Percentiles rank a stretch among this genome's conserved stretches.
phyloP scores from a whole-genome alignment of 2,113 vertebrate genomes.

The Antennarius striatus region DNA sequence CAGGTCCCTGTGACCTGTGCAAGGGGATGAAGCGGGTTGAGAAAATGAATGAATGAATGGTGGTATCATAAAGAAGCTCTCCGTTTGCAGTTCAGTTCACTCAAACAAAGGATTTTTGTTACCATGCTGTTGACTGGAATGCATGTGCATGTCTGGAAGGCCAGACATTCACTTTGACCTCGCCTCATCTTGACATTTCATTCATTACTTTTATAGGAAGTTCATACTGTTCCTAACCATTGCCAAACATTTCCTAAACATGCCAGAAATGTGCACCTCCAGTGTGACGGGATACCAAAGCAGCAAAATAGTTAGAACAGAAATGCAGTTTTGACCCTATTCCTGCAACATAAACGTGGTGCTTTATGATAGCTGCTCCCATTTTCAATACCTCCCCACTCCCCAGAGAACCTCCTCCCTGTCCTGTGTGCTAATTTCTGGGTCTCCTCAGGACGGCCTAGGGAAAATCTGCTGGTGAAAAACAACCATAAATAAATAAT shows the following conservation, averaged over 20 bases:
- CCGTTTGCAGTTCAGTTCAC: slow-evolving; percentile 1
- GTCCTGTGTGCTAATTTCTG: slow-evolving; percentile 69
- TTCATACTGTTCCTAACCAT: slow-evolving; percentile 18
- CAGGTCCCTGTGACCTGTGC: no score
- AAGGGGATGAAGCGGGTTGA: no score
- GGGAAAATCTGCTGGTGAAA: slow-evolving; percentile 62
- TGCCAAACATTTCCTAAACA: slow-evolving; percentile 32
- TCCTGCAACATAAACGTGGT: slow-evolving; percentile 15
- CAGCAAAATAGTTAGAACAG: slow-evolving; percentile 10
- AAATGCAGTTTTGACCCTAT: slow-evolving; percentile 13
- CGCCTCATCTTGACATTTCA: slow-evolving; percentile 17
- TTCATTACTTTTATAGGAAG: slow-evolving; percentile 10
- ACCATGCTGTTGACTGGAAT: not conserved
- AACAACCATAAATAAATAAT: slow-evolving; percentile 75
- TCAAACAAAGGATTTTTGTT: not conserved
- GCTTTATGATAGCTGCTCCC: slow-evolving; percentile 7
- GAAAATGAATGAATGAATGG: not conserved
- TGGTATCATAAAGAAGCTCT: not conserved
- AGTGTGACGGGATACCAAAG: slow-evolving; percentile 5
- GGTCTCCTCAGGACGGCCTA: slow-evolving; percentile 58
- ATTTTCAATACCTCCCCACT: slow-evolving; percentile 31
- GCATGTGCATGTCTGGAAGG: no score
- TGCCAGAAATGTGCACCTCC: slow-evolving; percentile 12
- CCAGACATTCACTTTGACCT: slow-evolving; percentile 23
- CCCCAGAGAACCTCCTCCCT: slow-evolving; percentile 55